Conservation (phyloP, 2,888 invertebrate species). For the Bellardia bayeri region DNA sequence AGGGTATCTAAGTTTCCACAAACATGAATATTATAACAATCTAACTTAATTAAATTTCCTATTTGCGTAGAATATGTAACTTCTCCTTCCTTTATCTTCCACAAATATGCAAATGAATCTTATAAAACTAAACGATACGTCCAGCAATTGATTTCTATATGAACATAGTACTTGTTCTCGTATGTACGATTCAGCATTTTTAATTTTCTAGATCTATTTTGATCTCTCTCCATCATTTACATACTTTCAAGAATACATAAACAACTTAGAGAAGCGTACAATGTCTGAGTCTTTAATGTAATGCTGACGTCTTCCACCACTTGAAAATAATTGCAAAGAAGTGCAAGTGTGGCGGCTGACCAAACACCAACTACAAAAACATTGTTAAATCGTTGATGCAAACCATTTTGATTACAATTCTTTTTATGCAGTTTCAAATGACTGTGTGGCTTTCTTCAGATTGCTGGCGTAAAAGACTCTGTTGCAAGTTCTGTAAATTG, state of each 20-base stretch:
- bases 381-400: slow-evolving; percentile 40
- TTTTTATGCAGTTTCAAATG: slow-evolving; percentile 52
- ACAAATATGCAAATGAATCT: slow-evolving; percentile 80
- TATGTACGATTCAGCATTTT: slow-evolving; percentile 20
- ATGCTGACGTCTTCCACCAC: neutral
- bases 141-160: slow-evolving; percentile 61
- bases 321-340: slow-evolving; percentile 67
- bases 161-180: slow-evolving; percentile 4
- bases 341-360: slow-evolving; percentile 52
- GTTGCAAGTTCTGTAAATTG: slow-evolving; percentile 18
- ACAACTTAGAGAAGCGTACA: slow-evolving; percentile 21
- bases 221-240: slow-evolving; percentile 56
- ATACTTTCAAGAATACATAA: slow-evolving; percentile 47
- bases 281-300: slow-evolving; percentile 36
- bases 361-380: slow-evolving; percentile 51
- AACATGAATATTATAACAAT: no score
- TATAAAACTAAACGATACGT: slow-evolving; percentile 73
- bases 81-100: slow-evolving; percentile 66
- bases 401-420: slow-evolving; percentile 64
- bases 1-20: no score
- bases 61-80: neutral
- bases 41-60: neutral
- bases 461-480: neutral
- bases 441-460: slow-evolving; percentile 38
- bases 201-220: slow-evolving; percentile 68